Evolutionary conservation across 2,113 vertebrate genomes (phyloP).

Genomic region (Dissostichus mawsoni): DNA sequence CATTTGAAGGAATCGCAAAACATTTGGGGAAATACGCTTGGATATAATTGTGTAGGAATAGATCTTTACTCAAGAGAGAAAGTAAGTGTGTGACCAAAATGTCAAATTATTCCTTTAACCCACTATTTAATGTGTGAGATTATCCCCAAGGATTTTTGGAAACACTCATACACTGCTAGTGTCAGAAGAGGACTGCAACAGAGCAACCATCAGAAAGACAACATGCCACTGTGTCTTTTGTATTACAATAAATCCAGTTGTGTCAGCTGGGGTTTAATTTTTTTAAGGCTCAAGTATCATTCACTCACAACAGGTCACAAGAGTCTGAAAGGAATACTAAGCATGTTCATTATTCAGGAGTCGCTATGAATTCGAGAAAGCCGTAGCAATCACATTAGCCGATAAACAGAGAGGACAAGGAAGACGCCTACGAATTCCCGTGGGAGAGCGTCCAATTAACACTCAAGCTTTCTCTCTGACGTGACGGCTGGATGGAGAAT

Average conservation of each 20-base stretch:
- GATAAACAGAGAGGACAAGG: slow-evolving; percentile 66
- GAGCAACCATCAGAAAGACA: slow-evolving; percentile 6
- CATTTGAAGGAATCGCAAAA: background rate
- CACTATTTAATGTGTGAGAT: background rate
- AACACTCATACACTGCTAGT: slow-evolving; percentile 18
- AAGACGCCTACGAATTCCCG: slow-evolving; percentile 62
- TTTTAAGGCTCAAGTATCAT: slow-evolving; percentile 28
- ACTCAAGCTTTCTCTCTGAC: slow-evolving; percentile 61
- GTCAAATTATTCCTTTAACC: background rate
- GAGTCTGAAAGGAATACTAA: slow-evolving; percentile 60
- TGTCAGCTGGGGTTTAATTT: slow-evolving; percentile 25
- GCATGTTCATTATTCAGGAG: slow-evolving; percentile 59
- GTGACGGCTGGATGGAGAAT: slow-evolving; percentile 46
- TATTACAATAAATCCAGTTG: slow-evolving; percentile 38
- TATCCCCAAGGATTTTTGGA: slow-evolving; percentile 3
- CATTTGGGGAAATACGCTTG: background rate
- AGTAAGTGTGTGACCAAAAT: background rate
- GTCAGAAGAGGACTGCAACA: slow-evolving; percentile 11
- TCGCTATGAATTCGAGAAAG: slow-evolving; percentile 50
- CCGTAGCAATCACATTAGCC: slow-evolving; percentile 71
- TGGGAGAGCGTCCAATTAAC: slow-evolving; percentile 75
- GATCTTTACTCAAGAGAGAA: background rate
- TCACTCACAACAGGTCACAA: slow-evolving; percentile 53
- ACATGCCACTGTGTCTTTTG: slow-evolving; percentile 7
- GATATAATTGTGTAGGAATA: background rate